A percentile compares a stretch with the other conserved stretches of the same genome.
Conservation (phyloP, 2,888 invertebrate species). For the Eubasilissa splendida region DNA sequence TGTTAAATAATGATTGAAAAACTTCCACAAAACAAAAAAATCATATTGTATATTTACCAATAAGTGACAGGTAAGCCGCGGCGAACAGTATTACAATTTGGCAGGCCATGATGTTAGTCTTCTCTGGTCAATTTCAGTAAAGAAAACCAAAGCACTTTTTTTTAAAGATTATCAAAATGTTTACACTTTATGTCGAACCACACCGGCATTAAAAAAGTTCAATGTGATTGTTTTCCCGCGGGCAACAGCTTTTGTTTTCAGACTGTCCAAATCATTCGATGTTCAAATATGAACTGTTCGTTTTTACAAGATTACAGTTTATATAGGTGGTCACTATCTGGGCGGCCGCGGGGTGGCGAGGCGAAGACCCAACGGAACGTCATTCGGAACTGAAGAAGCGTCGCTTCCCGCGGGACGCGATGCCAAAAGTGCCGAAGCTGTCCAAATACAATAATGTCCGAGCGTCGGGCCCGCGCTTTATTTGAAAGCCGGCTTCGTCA, state of each 20-base stretch:
- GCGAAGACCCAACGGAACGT: background rate
- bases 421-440: background rate
- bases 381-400: slow-evolving; percentile 11
- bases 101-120: slow-evolving; percentile 19
- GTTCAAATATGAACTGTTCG: slow-evolving; percentile 54
- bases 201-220: slow-evolving; percentile 5
- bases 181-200: slow-evolving; percentile 12
- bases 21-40: too few relatives aligned
- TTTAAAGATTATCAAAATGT: slow-evolving; percentile 4
- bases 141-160: slow-evolving; percentile 19
- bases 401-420: slow-evolving; percentile 1
- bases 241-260: slow-evolving; percentile 7
- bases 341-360: slow-evolving; percentile 38
- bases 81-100: slow-evolving; percentile 23
- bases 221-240: slow-evolving; percentile 1
- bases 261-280: slow-evolving; percentile 50
- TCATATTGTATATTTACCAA: slow-evolving; percentile 27
- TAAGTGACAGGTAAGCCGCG: slow-evolving; percentile 11
- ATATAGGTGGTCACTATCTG: slow-evolving; percentile 49
- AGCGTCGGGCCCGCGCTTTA: background rate
- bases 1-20: too few relatives aligned
- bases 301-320: slow-evolving; percentile 55
- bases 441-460: background rate
- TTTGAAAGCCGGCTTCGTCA: background rate
- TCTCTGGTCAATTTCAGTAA: background rate